Evolutionary conservation across 2,113 vertebrate species (phyloP).

Genomic region (Proteles cristata): DNA sequence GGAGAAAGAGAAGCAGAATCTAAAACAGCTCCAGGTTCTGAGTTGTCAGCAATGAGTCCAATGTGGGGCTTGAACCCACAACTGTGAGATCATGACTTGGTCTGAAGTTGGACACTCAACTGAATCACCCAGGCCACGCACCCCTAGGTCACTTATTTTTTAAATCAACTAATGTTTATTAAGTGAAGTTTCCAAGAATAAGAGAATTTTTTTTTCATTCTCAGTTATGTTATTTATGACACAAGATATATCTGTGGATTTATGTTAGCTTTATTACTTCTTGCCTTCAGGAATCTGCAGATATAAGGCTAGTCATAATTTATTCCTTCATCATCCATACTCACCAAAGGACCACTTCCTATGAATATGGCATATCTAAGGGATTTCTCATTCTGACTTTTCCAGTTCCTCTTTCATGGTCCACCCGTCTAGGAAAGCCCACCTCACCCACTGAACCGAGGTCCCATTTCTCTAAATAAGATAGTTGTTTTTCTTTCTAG

Average conservation of each 20-base stretch:
- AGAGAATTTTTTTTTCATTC: neutral
- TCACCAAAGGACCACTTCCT: neutral
- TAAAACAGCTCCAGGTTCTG: too few relatives aligned
- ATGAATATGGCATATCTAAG: neutral
- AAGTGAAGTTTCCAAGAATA: neutral
- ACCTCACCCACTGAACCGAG: neutral
- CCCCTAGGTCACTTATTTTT: neutral
- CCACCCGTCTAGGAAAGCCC: neutral
- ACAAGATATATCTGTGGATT: neutral
- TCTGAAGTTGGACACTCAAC: too few relatives aligned
- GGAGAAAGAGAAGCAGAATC: too few relatives aligned
- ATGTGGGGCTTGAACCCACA: too few relatives aligned
- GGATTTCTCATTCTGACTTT: neutral
- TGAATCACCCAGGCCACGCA: too few relatives aligned
- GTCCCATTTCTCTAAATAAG: neutral
- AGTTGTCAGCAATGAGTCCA: too few relatives aligned
- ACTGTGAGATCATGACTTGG: too few relatives aligned
- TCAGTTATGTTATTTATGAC: neutral
- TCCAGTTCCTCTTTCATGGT: neutral
- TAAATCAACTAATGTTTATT: neutral
- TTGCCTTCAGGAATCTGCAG: neutral
- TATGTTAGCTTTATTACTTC: neutral
- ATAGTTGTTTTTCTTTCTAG: neutral
- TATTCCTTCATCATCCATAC: neutral
- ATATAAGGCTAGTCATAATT: neutral